Evolutionary conservation across 2,888 invertebrate species (phyloP).

Genomic region (Athetis lepigone): DNA sequence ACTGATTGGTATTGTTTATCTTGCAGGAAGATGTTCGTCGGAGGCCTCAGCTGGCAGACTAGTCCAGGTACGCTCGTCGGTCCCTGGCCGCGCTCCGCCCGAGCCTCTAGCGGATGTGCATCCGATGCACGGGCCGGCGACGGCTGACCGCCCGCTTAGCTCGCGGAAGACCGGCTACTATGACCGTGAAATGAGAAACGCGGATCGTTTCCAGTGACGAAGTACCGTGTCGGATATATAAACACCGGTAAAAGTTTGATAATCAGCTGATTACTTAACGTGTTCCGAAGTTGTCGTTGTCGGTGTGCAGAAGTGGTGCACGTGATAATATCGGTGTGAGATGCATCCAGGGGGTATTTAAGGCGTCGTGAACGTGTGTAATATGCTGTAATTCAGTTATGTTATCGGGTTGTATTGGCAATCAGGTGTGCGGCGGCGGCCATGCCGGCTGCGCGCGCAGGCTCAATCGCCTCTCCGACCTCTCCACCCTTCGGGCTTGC

Average conservation of each 20-base stretch:
- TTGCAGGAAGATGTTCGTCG: slow-evolving; percentile 99
- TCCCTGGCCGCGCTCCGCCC: slow-evolving; percentile 77
- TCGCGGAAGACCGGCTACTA: slow-evolving; percentile 69
- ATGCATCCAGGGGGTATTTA: slow-evolving; percentile 67
- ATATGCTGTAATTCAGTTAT: slow-evolving; percentile 82
- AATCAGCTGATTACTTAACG: slow-evolving; percentile 87
- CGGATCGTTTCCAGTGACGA: slow-evolving; percentile 79
- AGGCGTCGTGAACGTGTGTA: slow-evolving; percentile 69
- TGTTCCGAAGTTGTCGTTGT: slow-evolving; percentile 75
- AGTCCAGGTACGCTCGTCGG: slow-evolving; percentile 96
- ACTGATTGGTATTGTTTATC: slow-evolving; percentile 90
- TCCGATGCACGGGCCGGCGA: slow-evolving; percentile 79
- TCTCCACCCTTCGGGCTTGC: slow-evolving; percentile 71
- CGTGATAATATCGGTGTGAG: slow-evolving; percentile 68
- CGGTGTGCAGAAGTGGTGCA: slow-evolving; percentile 70
- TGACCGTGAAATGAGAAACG: slow-evolving; percentile 70
- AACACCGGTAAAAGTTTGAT: slow-evolving; percentile 88
- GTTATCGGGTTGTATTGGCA: slow-evolving; percentile 83
- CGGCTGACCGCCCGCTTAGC: slow-evolving; percentile 73
- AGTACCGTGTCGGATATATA: slow-evolving; percentile 76
- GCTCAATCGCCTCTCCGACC: slow-evolving; percentile 77
- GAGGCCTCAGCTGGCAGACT: slow-evolving; percentile 99
- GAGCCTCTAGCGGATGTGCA: slow-evolving; percentile 81
- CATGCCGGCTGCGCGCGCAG: slow-evolving; percentile 90
- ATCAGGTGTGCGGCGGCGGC: slow-evolving; percentile 89